Evolutionary conservation across 30 jellyfish, hydroid and myxozoan species (phyloP), one percentile per base, ranked within the genome.

Genomic region (Chrysaora quinquecirrha): DNA sequence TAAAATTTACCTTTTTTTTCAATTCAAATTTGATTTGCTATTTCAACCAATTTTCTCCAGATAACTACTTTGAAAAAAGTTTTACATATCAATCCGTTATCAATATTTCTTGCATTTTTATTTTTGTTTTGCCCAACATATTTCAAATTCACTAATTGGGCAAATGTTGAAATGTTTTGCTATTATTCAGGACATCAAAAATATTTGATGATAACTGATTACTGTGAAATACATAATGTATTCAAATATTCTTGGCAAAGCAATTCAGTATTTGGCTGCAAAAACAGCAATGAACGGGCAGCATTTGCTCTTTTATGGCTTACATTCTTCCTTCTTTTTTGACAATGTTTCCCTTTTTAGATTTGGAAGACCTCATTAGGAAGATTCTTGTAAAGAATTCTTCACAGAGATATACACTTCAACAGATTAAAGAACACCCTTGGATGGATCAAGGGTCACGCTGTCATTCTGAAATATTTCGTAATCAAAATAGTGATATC

Each of bases 371-470:
- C 76, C 80, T 93, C 21, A 93, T 93, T 23, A 76, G 78, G 34
- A 75, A 87, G 27, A 93, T 93, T 43, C 87, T 93, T 35, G 98
- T 93, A 29, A 85, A 82, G 83, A 85, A 93, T 34, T 94, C 96
- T 7, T 12, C 81, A 20, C 93, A 93, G 69, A 71, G 98, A 19
- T 93, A 93, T 84, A 86, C 97, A 18, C 58, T 93, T 24, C 84
- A 80, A n/a, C 97, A 93, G 52, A 93, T 93, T 3, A 93, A 87
- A 35, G 76, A 83, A 52, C 98, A 93, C 66, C 96, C 96, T 1
- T 93, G 98, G 98, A 86, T 93, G 89, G 85, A 65, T 25, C 38
- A 49, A 33, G 94, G 84, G n/a, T 72, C 93, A 2, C 28, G 62
- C 18, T 14, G 48, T 16, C 58, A 84, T 32, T 18, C 90, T 7